Conservation (phyloP, 2,113 vertebrate species). For the Drymodes brunneopygia region DNA sequence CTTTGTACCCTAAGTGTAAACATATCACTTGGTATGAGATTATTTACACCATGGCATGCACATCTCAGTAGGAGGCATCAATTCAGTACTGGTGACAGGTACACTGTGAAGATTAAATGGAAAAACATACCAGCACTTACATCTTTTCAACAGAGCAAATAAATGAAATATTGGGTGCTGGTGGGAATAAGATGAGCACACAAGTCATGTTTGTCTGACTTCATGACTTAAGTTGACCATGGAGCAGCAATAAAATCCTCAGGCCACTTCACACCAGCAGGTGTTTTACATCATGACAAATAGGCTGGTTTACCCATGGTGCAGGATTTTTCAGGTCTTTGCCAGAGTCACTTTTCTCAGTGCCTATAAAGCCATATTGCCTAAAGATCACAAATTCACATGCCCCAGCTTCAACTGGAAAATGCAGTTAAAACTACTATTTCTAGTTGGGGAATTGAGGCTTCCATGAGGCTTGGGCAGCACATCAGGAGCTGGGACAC, state of each 20-base stretch:
- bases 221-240: neutral
- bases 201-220: neutral
- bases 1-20: neutral
- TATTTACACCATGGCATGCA: neutral
- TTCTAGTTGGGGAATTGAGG: neutral
- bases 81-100: neutral
- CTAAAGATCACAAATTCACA: neutral
- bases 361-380: neutral
- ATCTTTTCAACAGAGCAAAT: neutral
- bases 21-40: neutral
- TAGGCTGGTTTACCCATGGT: neutral
- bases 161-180: neutral
- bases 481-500: neutral
- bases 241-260: constrained; percentile 7
- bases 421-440: neutral
- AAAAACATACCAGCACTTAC: neutral
- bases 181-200: neutral
- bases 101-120: neutral
- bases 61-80: neutral
- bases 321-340: neutral
- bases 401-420: neutral
- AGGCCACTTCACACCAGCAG: constrained; percentile 2
- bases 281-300: constrained; percentile 16
- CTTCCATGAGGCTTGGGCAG: neutral
- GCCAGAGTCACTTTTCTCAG: neutral